phyloP scores from a whole-genome alignment of 35 echinoderm and acorn worm species.

The Apostichopus japonicus region DNA sequence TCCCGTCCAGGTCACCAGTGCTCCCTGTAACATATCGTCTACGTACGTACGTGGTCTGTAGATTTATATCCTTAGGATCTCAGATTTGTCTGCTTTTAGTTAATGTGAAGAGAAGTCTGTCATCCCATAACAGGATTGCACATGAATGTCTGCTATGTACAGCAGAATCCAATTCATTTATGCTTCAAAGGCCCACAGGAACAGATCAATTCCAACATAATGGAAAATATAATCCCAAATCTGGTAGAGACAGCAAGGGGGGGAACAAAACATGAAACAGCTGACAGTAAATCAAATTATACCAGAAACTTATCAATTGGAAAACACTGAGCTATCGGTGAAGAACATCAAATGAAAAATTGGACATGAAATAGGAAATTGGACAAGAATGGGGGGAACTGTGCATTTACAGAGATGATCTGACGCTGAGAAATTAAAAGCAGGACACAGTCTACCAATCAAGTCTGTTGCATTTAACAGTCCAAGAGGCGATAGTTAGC shows the following conservation, averaged over 20 bases:
- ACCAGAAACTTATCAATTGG: not conserved
- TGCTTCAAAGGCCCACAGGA: constrained; percentile 30
- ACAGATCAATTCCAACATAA: not conserved
- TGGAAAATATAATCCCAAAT: constrained; percentile 4
- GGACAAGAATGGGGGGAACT: not conserved
- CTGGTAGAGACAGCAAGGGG: not conserved
- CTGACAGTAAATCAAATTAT: constrained; percentile 35
- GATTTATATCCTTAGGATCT: not conserved
- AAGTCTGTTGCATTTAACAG: not conserved
- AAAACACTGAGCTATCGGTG: not conserved
- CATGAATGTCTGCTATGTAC: not conserved
- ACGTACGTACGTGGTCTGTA: too few species aligned
- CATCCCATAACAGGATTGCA: not conserved
- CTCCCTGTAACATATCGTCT: too few species aligned
- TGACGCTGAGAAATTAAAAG: not conserved
- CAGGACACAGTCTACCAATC: not conserved
- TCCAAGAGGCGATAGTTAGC: not conserved
- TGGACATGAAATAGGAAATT: not conserved
- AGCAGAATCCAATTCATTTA: constrained; percentile 20
- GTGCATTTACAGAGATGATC: not conserved
- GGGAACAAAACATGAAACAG: constrained; percentile 4
- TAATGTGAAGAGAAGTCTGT: not conserved
- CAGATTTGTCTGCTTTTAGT: constrained; percentile 6
- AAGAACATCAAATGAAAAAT: not conserved
- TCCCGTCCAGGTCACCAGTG: too few species aligned